Evolutionary conservation across 1,140 invertebrate genomes (phyloP), one percentile per base, ranked within the genome.

Genomic region (Sycobia sp.): DNA sequence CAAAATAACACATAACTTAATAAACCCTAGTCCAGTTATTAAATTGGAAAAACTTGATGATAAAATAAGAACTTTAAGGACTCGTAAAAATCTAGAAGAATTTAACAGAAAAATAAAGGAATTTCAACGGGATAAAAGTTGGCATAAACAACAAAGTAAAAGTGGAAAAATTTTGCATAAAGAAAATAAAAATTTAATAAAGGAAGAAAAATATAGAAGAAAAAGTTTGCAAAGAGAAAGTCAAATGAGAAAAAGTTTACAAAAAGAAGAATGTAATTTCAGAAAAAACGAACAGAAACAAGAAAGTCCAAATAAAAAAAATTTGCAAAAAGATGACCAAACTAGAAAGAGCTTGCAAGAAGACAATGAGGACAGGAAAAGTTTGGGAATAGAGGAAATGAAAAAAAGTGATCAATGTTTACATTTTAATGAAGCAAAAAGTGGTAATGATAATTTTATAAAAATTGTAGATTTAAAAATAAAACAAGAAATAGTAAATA

Each of bases 31-130:
- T 54, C 49, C 50, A 27, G 20, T 58, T 54, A 54, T 64, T 20
- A 65, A 54, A 59, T 38, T 65, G 0, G 56, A 65, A 39, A 65
- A 65, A 32, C 29, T 53, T 53, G 62, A 65, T 32, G 32, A 65
- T 29, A 25, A 29, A n/a, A 23, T 63, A 10, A 57, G 22, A 56
- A 29, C 18, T 23, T 38, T 56, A 18, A 41, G 20, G 25, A 44
- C 25, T n/a, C 27, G 18, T 0, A 55, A 57, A 44, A 64, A 64
- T 36, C 49, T 50, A 13, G 38, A 57, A 53, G 29, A 43, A 39
- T 56, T 57, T 41, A 47, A 54, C 16, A 62, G 18, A 36, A 62
- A 22, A 27, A 43, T 62, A 13, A 47, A 54, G 29, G 39, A 53
- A 23, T 50, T 27, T 34, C 39, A 32, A 23, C 13, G 14, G 1